Evolutionary conservation across 37 sponge, comb jelly and placozoan species (phyloP), one percentile per base, ranked within the genome.

Genomic region (Agelas oroides): DNA sequence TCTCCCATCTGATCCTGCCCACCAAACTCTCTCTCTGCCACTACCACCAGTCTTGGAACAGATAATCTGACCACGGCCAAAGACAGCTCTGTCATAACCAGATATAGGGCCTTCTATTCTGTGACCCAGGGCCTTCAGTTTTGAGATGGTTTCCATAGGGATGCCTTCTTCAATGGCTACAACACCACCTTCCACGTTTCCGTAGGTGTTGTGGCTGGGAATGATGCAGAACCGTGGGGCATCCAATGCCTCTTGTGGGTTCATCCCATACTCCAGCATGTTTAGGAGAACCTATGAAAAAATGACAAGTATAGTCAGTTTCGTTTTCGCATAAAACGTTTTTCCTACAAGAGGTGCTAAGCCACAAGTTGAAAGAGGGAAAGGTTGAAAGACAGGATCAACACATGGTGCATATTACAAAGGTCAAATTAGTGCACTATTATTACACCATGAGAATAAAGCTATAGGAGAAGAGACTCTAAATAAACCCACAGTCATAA

Each of bases 211-310:
- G 28, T 24, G 37, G 32, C 77, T 23, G 14, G 77, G 59, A 2
- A 83, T 70, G 27, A 95, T 77, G 65, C 93, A 95, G 65, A 95
- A 83, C 31, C 92, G 55, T 1, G 95, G 86, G 18, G 82, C 86
- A 63, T 95, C 93, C 60, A 95, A 70, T 20, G 95, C 95, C 34
- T 77, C 62, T 41, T 95, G 95, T 16, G 95, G 95, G 80, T 95
- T 86, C 95, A 95, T 95, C 30, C 81, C 84, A 53, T 80, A 91
- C 65, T 95, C 95, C 11, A 95, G 80, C 95, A 95, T 95, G 71
- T 95, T 95, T 41, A 95, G 68, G 30, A 95, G 70, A 13, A 95
- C 95, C 95, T 95, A 57, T 46, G 46, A 46, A 8, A n/a, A n/a
- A n/a, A n/a, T n/a, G n/a, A n/a, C n/a, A n/a, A n/a, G n/a, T n/a